Percentiles rank a stretch among this genome's conserved stretches.
Conservation (phyloP, 2,113 vertebrate species). For the Tachycineta bicolor region DNA sequence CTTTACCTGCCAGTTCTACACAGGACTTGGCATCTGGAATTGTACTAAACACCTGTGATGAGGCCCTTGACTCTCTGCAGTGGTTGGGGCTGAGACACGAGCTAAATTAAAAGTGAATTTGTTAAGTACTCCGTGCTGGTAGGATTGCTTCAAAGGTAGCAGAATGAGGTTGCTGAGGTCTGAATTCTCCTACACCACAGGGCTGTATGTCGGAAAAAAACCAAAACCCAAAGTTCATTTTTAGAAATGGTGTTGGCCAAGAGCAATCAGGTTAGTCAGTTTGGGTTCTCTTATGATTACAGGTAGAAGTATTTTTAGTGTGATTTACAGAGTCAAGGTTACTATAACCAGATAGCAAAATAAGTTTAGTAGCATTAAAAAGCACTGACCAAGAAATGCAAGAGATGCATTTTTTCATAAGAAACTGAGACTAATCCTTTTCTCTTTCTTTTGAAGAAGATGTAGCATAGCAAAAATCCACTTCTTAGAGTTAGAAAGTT, state of each 20-base stretch:
- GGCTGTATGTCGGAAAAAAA: not conserved
- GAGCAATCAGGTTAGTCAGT: not conserved
- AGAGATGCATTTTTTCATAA: not conserved
- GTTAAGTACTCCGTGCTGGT: not conserved
- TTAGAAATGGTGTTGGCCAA: not conserved
- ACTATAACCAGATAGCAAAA: not conserved
- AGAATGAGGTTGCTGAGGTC: not conserved
- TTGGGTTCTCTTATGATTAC: not conserved
- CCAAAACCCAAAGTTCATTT: accelerated
- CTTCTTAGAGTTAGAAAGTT: not conserved
- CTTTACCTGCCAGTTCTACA: not conserved
- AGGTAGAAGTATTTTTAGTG: not conserved
- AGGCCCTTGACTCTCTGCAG: not conserved
- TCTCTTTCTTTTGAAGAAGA: not conserved
- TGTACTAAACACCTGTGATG: not conserved
- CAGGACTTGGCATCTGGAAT: not conserved
- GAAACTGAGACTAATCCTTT: not conserved
- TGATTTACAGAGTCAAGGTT: not conserved
- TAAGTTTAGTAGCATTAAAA: not conserved
- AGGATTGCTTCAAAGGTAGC: not conserved
- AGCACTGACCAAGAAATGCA: not conserved
- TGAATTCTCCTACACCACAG: not conserved
- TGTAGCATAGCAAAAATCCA: not conserved
- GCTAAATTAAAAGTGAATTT: not conserved
- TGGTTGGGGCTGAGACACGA: not conserved